Conservation (phyloP, 1,140 invertebrate species). For the Meloidogyne chitwoodi region DNA sequence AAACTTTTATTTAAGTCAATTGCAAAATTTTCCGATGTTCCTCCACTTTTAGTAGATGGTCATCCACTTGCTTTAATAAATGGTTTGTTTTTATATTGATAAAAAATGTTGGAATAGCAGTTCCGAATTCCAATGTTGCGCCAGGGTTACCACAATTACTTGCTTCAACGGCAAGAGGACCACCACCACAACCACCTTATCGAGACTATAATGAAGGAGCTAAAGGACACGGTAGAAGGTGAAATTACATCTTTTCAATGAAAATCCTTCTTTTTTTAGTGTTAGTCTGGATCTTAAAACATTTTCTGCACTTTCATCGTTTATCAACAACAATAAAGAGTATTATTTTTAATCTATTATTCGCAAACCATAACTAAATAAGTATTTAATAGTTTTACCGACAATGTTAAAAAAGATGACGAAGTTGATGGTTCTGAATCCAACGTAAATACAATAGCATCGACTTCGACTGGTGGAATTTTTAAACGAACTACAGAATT, state of each 20-base stretch:
- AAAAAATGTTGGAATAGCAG: neutral
- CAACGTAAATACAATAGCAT: neutral
- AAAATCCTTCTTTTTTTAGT: conserved; percentile 10
- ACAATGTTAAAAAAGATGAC: neutral
- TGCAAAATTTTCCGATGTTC: conserved; percentile 47
- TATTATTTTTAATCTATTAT: neutral
- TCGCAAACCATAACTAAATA: neutral
- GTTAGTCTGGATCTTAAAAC: conserved; percentile 42
- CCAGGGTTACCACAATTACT: conserved; percentile 16
- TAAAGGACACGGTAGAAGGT: conserved; percentile 39
- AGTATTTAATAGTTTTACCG: neutral
- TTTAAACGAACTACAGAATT: neutral
- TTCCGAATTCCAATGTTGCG: conserved; percentile 6
- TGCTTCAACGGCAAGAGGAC: conserved; percentile 22
- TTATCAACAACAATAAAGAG: too few species aligned
- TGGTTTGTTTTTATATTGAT: conserved; percentile 18
- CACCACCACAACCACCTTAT: conserved; percentile 41
- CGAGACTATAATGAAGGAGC: conserved; percentile 28
- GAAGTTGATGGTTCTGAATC: neutral
- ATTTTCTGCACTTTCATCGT: conserved; percentile 35
- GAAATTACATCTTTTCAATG: neutral
- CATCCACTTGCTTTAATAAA: conserved; percentile 37
- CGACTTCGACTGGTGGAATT: neutral
- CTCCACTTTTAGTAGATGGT: conserved; percentile 35
- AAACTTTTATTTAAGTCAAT: conserved; percentile 14